Evolutionary conservation across 1,140 invertebrate species (phyloP).

Genomic region (Drosophila lacertosa): DNA sequence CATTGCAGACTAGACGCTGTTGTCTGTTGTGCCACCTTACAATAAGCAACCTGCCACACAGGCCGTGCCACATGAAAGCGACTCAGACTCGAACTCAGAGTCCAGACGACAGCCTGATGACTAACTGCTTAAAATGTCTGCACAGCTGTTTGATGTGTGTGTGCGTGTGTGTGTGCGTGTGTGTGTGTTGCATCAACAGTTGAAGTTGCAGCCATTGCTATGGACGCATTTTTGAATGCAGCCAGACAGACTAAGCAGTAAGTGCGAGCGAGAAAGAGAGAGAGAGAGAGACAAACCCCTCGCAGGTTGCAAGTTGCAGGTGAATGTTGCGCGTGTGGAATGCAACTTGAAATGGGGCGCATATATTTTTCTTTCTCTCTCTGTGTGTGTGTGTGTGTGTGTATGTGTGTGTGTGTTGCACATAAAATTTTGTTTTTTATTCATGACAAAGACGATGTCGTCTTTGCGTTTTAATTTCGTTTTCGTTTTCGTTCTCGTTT

Average conservation of each 20-base stretch:
- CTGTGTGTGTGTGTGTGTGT: background rate
- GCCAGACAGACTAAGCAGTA: conserved; percentile 23
- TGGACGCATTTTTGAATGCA: conserved; percentile 48
- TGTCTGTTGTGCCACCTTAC: conserved; percentile 35
- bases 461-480: conserved; percentile 77
- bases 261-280: conserved; percentile 37
- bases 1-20: conserved; percentile 50
- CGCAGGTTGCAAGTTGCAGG: conserved; percentile 55
- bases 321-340: conserved; percentile 49
- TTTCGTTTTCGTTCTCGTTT: conserved; percentile 71
- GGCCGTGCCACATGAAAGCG: conserved; percentile 11
- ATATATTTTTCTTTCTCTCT: too few relatives aligned
- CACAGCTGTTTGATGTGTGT: conserved; percentile 66
- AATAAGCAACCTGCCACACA: background rate
- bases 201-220: conserved; percentile 55
- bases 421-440: conserved; percentile 49
- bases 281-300: conserved; percentile 30
- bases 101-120: conserved; percentile 54
- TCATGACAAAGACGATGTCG: conserved; percentile 37
- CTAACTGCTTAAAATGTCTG: conserved; percentile 79
- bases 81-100: conserved; percentile 23
- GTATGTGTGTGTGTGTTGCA: background rate
- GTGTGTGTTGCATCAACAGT: conserved; percentile 72
- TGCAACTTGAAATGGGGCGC: conserved; percentile 45
- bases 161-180: conserved; percentile 21